Evolutionary conservation across 2,797 vertebrate genomes (phyloP).

Genomic region (Rhadinocentrus ornatus): DNA sequence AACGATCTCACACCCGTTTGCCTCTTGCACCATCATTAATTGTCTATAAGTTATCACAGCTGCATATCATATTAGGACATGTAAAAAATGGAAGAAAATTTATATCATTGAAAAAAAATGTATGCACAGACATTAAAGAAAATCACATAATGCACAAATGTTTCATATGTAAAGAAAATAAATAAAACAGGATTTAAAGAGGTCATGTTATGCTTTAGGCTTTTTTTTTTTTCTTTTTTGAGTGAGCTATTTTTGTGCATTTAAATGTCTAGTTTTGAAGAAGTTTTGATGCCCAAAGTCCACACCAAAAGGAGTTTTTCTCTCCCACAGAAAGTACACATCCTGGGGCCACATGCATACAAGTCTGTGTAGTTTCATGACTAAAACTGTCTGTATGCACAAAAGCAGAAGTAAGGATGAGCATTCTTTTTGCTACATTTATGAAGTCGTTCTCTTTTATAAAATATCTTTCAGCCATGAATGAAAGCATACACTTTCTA

Average conservation of each 20-base stretch:
- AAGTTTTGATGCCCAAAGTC: not conserved
- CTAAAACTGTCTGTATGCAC: not conserved
- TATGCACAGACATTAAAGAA: not conserved
- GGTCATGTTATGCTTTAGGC: conserved; percentile 1
- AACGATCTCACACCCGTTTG: conserved; percentile 40
- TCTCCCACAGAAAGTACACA: not conserved
- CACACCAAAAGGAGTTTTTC: not conserved
- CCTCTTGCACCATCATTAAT: conserved; percentile 39
- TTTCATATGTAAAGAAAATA: not conserved
- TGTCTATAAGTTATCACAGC: conserved; percentile 7
- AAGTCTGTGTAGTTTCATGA: not conserved
- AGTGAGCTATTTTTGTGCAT: not conserved
- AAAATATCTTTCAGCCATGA: not conserved
- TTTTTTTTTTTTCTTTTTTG: not conserved
- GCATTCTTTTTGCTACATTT: not conserved
- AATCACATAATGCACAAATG: not conserved
- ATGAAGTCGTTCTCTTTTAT: not conserved
- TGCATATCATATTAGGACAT: not conserved
- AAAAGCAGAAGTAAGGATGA: not conserved
- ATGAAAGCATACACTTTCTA: not conserved
- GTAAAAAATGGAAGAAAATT: not conserved
- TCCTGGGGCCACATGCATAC: not conserved
- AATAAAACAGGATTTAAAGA: not conserved
- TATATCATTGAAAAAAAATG: not conserved
- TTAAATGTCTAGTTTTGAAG: not conserved